A percentile compares a stretch with the other conserved stretches of the same genome.
These are phyloP conservation scores for Quadroppia sp. DNA, from an alignment of 2,888 invertebrate species.

Conservation along the genomic window DNA sequence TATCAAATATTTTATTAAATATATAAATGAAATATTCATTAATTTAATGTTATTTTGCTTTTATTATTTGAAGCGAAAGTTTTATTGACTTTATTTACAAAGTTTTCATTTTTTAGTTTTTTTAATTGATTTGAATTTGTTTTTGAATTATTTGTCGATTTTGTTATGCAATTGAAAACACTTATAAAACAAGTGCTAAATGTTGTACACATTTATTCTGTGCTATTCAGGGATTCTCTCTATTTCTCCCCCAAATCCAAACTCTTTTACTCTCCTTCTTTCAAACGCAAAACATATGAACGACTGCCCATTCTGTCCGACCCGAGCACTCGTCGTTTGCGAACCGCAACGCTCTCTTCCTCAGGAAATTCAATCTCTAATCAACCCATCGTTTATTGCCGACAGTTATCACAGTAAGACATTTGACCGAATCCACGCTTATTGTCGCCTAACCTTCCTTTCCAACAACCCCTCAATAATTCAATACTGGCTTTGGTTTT, in stretches of 20 bases:
- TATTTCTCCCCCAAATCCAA: constrained; percentile 41
- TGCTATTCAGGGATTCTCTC: constrained; percentile 20
- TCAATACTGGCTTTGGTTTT: too few species aligned
- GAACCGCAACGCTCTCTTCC: constrained; percentile 24
- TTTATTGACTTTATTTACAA: too few species aligned
- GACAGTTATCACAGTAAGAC: constrained; percentile 38
- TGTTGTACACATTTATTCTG: not conserved
- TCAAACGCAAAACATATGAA: constrained; percentile 51
- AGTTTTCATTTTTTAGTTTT: too few species aligned
- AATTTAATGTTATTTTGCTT: too few species aligned
- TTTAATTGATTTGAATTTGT: not conserved
- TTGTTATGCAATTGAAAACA: not conserved
- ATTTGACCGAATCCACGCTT: constrained; percentile 16
- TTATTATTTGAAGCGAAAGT: too few species aligned
- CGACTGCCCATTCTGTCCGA: constrained; percentile 41
- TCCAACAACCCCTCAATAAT: too few species aligned
- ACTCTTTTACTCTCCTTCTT: constrained; percentile 50
- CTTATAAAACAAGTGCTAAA: not conserved
- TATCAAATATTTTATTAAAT: too few species aligned
- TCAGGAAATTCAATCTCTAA: constrained; percentile 30
- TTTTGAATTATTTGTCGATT: not conserved
- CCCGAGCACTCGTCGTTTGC: constrained; percentile 20
- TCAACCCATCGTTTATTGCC: constrained; percentile 28
- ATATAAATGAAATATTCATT: too few species aligned
- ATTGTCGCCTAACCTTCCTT: constrained; percentile 1